phyloP scores from a whole-genome alignment of 2,113 vertebrate genomes.

The Caretta caretta region DNA sequence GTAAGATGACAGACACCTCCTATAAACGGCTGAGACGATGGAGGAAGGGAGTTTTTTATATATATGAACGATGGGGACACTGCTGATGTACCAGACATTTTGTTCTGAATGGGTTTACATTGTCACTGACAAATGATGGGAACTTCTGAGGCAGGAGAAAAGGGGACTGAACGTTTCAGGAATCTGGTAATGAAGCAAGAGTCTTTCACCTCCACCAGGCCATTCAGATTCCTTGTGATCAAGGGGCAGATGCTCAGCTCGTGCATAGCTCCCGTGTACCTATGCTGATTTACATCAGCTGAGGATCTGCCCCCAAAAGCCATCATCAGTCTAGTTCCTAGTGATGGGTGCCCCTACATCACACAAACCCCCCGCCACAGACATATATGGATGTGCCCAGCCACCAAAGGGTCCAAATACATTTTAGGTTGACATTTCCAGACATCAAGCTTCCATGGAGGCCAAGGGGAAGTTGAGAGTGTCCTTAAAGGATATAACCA shows the following conservation, averaged over 20 bases:
- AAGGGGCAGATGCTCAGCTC: not conserved
- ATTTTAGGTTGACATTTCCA: not conserved
- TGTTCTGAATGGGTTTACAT: not conserved
- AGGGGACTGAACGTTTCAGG: not conserved
- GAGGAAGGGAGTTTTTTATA: too few species aligned
- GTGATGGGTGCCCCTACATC: not conserved
- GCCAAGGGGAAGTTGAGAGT: not conserved
- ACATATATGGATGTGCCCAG: not conserved
- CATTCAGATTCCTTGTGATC: not conserved
- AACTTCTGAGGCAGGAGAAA: not conserved
- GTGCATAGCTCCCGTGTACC: not conserved
- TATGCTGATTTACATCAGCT: not conserved
- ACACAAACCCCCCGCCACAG: too few species aligned
- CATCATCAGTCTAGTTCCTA: not conserved
- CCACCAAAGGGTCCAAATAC: not conserved
- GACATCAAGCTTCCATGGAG: not conserved
- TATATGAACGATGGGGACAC: not conserved
- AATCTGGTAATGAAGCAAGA: not conserved
- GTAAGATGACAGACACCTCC: not conserved
- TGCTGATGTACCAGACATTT: not conserved
- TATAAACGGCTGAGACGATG: not conserved
- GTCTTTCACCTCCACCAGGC: not conserved
- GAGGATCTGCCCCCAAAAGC: not conserved
- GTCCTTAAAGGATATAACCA: not conserved
- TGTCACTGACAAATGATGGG: not conserved